Base-by-base conservation (phyloP, 2,888 invertebrate species). In the Platerodrilus igneus region DNA sequence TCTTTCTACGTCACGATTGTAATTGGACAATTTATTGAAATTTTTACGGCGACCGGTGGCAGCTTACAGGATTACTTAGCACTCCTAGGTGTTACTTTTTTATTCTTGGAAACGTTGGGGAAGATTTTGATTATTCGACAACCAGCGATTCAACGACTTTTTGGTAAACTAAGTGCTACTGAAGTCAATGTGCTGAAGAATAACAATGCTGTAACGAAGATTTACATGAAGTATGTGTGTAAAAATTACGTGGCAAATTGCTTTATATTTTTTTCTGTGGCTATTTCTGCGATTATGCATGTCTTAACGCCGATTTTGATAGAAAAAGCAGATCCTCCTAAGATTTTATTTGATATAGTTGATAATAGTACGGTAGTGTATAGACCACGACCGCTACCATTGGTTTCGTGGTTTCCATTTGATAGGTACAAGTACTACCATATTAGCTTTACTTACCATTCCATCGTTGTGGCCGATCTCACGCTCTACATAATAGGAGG, bases 351-450 rank as follows among this genome's bases (percentile, higher is more conserved):
- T 1, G 15, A 8, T 15, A 15, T n/a, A n/a, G n/a, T n/a, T 14
- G 11, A 29, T 18, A 32, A 32, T 18, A 11, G 22, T n/a, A 32
- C 32, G 3, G 2, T 15, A 4, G 21, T 21, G 15, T 29, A 28
- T 18, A 8, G 4, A 16, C 10, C n/a, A 16, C 3, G 29, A n/a
- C 10, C 20, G 1, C 10, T 37, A 4, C 37, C 37, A 13, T 14
- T 37, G 6, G 48, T 39, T 7, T 43, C 48, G 28, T 55, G 55
- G 55, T 47, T 52, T 30, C 55, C 55, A 2, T 53, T 52, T 35
- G 47, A 55, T 37, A 41, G 41, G 30, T 39, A 46, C 27, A 34
- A 45, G 10, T 43, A 48, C 27, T 53, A 52, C 28, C 29, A 34
- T 14, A 7, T 25, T 9, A 10, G 45, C 13, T 52, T 41, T 25